Evolutionary conservation across 2,888 invertebrate genomes (phyloP), one percentile per base, ranked within the genome.

Genomic region (Pantelozetes paolii): DNA sequence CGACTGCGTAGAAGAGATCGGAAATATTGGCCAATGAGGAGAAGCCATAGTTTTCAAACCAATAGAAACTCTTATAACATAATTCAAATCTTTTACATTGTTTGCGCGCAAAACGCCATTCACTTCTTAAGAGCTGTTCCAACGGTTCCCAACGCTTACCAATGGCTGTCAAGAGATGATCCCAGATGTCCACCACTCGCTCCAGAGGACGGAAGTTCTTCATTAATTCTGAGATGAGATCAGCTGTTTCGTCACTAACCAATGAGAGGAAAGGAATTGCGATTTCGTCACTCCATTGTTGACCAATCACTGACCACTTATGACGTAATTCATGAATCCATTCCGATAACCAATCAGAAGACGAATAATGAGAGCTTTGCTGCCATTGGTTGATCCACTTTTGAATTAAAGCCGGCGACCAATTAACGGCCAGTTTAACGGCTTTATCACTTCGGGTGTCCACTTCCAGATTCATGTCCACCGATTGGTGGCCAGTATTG

Each of bases 21-120:
- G 48, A 50, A 9, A 26, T 15, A n/a, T n/a, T 13, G 1, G 15
- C 30, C 30, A 28, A 18, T 1, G 20, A 9, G 2, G 42, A 30
- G 20, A 50, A 11, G 9, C 67, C 73, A n/a, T 30, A 32, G 28
- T 71, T 73, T 18, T 73, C 42, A 11, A 42, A 6, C 8, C 48
- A 48, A n/a, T 73, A 42, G 15, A 67, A 2, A 23, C 26, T 20
- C 28, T 42, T 32, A 23, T 20, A 45, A 42, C 42, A 70, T 2
- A 32, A 26, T 28, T 40, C 54, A 18, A 5, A 42, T 20, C 18
- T n/a, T 42, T 67, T 50, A 18, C 30, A 69, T 26, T 32, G 45
- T 20, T 45, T 36, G 8, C 73, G n/a, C 18, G 36, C 32, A 26
- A 1, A 30, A n/a, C 3, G 30, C 6, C 36, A 64, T 64, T 28